Conservation (phyloP, 2,888 invertebrate genomes). For the Thumatha senex region DNA sequence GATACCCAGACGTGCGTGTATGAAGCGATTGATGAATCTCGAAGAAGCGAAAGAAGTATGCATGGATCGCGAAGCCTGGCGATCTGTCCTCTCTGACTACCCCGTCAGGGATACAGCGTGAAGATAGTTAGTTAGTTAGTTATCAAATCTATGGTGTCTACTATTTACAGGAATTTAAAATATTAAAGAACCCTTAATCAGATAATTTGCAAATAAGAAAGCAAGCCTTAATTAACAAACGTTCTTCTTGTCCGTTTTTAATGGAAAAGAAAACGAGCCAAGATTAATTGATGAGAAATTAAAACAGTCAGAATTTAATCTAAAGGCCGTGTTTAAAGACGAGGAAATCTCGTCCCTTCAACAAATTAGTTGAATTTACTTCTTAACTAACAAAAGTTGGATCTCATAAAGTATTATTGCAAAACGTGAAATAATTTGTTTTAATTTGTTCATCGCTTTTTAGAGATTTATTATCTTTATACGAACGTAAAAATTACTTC, state of each 20-base stretch:
- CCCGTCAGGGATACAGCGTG: neutral
- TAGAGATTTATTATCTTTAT: neutral
- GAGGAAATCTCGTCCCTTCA: slow-evolving; percentile 41
- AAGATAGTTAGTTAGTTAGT: neutral
- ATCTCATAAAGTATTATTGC: slow-evolving; percentile 30
- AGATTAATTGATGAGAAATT: slow-evolving; percentile 68
- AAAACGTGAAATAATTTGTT: slow-evolving; percentile 21
- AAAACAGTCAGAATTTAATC: slow-evolving; percentile 58
- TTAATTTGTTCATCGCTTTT: slow-evolving; percentile 1
- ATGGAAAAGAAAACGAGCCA: slow-evolving; percentile 55
- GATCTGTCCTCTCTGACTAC: no score
- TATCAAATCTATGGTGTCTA: neutral
- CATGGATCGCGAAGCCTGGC: no score
- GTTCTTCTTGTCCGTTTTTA: slow-evolving; percentile 34
- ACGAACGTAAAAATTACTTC: neutral
- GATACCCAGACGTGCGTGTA: no score
- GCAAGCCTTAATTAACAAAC: slow-evolving; percentile 35
- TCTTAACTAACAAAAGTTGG: slow-evolving; percentile 43
- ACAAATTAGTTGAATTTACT: slow-evolving; percentile 56
- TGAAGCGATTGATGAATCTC: no score
- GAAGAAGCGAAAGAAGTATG: no score
- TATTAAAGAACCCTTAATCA: slow-evolving; percentile 1
- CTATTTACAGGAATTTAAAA: neutral
- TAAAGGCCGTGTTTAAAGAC: slow-evolving; percentile 53
- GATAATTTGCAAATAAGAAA: neutral